Percentiles rank a stretch among this genome's conserved stretches.
These are phyloP conservation scores for Idaea dimidiata DNA, from an alignment of 2,888 invertebrate genomes.

Conservation along the genomic window DNA sequence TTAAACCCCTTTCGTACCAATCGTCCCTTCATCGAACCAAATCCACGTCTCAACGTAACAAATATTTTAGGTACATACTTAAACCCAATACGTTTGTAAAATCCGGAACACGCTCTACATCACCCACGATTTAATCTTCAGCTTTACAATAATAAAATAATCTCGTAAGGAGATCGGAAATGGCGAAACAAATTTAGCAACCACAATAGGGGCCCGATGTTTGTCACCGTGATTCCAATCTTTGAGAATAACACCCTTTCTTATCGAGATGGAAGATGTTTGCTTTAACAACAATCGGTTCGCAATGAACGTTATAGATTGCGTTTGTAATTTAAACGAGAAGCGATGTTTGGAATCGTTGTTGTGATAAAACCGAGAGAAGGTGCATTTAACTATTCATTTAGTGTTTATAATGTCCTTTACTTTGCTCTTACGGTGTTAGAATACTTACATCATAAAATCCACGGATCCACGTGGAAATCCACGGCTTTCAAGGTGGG, in stretches of 20 bases:
- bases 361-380: background rate
- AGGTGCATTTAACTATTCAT: background rate
- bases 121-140: constrained; percentile 39
- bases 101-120: constrained; percentile 38
- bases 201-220: constrained; percentile 72
- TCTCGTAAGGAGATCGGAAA: constrained; percentile 73
- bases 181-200: constrained; percentile 76
- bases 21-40: background rate
- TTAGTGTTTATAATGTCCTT: too few relatives aligned
- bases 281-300: constrained; percentile 24
- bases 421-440: constrained; percentile 2
- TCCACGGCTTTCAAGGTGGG: too few relatives aligned
- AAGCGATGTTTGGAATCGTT: background rate
- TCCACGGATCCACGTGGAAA: too few relatives aligned
- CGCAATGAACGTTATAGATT: constrained; percentile 19
- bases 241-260: constrained; percentile 58
- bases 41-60: background rate
- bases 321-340: constrained; percentile 8
- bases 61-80: background rate
- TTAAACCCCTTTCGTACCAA: background rate
- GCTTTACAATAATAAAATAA: constrained; percentile 71
- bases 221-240: constrained; percentile 72
- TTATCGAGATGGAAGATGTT: constrained; percentile 63
- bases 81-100: constrained; percentile 9
- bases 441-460: too few relatives aligned